phyloP scores from a whole-genome alignment of 2,797 vertebrate species.

The Ctenochaetus hawaiiensis region DNA sequence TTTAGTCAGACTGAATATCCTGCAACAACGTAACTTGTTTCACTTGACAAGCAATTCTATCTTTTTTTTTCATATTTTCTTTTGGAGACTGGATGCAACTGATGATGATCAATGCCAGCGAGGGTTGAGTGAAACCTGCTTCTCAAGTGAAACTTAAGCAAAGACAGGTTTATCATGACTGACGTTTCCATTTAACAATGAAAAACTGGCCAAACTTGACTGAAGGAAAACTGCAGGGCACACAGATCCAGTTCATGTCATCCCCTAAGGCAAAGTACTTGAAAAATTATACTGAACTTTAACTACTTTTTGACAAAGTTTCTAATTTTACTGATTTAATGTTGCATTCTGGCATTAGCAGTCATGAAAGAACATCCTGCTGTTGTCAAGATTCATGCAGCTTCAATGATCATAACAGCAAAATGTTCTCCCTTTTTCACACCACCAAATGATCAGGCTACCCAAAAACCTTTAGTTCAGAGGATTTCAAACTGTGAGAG shows the following conservation, averaged over 20 bases:
- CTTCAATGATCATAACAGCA: not conserved
- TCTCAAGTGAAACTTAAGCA: slow-evolving; percentile 25
- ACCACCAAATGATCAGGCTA: not conserved
- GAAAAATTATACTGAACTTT: not conserved
- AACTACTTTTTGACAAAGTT: not conserved
- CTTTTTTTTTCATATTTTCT: not conserved
- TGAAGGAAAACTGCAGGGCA: not conserved
- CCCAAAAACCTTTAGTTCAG: too few species aligned
- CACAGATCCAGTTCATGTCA: not conserved
- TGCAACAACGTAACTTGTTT: not conserved
- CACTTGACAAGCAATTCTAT: not conserved
- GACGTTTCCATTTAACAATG: not conserved
- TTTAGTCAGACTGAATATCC: not conserved
- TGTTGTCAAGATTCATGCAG: not conserved
- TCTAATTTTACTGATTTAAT: not conserved
- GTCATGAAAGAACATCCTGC: not conserved
- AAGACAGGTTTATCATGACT: not conserved
- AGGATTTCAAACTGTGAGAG: too few species aligned
- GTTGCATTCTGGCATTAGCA: not conserved
- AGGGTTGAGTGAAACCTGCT: slow-evolving; percentile 21
- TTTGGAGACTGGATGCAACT: not conserved
- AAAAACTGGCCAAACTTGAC: slow-evolving; percentile 34
- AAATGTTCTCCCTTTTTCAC: too few species aligned
- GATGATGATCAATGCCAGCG: not conserved
- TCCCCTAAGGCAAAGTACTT: not conserved